phyloP scores from a whole-genome alignment of 2,888 invertebrate genomes.

The Pteria penguin region DNA sequence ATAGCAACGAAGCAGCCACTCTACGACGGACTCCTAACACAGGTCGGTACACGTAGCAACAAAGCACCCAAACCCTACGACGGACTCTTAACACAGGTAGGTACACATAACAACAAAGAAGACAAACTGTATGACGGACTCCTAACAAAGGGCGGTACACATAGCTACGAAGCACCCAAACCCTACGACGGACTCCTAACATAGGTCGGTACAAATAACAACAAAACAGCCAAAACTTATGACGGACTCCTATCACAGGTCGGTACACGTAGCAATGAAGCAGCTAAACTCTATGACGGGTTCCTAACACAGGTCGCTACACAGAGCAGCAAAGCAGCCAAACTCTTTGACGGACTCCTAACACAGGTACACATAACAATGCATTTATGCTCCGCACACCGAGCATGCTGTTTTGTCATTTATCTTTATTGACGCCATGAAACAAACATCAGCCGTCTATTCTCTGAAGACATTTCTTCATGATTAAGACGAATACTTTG shows the following conservation, averaged over 20 bases:
- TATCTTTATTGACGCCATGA: too few relatives aligned
- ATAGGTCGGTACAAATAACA: constrained; percentile 78
- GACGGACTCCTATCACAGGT: constrained; percentile 81
- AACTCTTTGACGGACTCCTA: constrained; percentile 80
- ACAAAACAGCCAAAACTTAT: constrained; percentile 80
- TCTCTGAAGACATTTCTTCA: too few relatives aligned
- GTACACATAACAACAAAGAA: constrained; percentile 80
- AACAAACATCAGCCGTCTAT: too few relatives aligned
- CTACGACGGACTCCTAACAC: too few relatives aligned
- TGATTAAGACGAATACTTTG: too few relatives aligned
- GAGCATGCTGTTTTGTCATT: too few relatives aligned
- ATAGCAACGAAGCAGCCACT: too few relatives aligned
- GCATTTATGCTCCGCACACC: too few relatives aligned
- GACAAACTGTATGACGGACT: constrained; percentile 80
- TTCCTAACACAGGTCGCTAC: constrained; percentile 79
- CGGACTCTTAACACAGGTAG: constrained; percentile 80
- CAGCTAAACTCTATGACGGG: constrained; percentile 80
- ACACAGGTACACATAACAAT: constrained; percentile 81
- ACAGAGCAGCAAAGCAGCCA: constrained; percentile 79
- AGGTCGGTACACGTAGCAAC: constrained; percentile 79
- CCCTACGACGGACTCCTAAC: too few relatives aligned
- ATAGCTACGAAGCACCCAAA: too few relatives aligned
- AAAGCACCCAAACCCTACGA: constrained; percentile 80
- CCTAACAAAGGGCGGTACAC: constrained; percentile 79
- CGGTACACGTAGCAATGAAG: constrained; percentile 76